Base-by-base conservation (phyloP, 2,113 vertebrate genomes). In the Trichechus manatus region DNA sequence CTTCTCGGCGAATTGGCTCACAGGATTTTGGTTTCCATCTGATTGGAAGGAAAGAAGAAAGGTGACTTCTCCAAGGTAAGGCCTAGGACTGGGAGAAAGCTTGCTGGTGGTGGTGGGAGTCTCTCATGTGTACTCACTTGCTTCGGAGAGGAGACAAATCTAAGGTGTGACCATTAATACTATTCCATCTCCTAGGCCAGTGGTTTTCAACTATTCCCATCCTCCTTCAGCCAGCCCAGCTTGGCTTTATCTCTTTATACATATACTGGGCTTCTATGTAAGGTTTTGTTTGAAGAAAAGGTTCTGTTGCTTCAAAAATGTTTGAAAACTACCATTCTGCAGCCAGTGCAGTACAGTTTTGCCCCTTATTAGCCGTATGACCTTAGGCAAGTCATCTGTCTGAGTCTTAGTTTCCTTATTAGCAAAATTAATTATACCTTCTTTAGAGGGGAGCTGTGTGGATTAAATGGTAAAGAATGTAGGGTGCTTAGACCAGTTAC, bases 1-100 rank as follows among this genome's bases (percentile, higher is more conserved):
- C 99, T 95, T 99, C 99, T 96, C 99, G 99, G 98, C 99, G 99
- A 97, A 99, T 96, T 0, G 99, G 98, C 59, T 99, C 99, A 53
- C 98, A 98, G 83, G 98, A 97, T 97, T 99, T 99, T 33, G 98
- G 97, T 97, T 99, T 99, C 97, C 99, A 98, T 96, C 99, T 99
- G 97, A 19, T 64, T 47, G 27, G 78, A 90, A 95, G 89, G 83
- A 98, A 90, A 93, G 0, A 95, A 90, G 9, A 33, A 25, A 64
- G n/a, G 97, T 96, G 0, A 9, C 78, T 68, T 80, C 19, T 63
- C 59, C 33, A 23, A 2, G 17, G 33, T 11, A 64, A 82, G 20
- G 0, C 0, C 10, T 6, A 77, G 78, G 68, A 61, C 23, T 50
- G 63, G 66, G n/a, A 44, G 66, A 36, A 27, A 31, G 78, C 20